phyloP scores from a whole-genome alignment of 2,888 invertebrate genomes.

The Melieria crassipennis region DNA sequence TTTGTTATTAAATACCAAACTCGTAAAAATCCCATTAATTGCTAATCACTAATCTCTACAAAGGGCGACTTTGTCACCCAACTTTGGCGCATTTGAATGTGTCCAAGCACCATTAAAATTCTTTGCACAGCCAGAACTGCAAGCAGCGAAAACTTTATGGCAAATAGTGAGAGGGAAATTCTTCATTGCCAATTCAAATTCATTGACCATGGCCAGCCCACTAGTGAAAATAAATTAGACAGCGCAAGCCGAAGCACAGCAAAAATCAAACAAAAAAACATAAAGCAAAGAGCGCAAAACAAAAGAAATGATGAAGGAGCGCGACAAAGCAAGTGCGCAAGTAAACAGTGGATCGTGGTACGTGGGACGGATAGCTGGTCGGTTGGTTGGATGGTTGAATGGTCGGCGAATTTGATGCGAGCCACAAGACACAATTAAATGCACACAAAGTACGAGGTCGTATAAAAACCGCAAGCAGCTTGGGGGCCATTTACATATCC shows the following conservation, averaged over 20 bases:
- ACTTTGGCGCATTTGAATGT: too few relatives aligned
- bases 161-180: conserved; percentile 10
- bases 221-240: background rate
- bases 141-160: background rate
- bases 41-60: too few relatives aligned
- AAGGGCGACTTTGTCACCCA: too few relatives aligned
- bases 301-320: conserved; percentile 34
- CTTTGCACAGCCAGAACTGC: background rate
- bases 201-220: conserved; percentile 9
- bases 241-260: conserved; percentile 26
- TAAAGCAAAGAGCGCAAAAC: conserved; percentile 24
- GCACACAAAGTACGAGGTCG: conserved; percentile 57
- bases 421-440: conserved; percentile 43
- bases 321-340: conserved; percentile 18
- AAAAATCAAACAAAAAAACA: conserved; percentile 10
- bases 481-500: conserved; percentile 61
- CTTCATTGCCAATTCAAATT: conserved; percentile 10
- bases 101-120: background rate
- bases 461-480: conserved; percentile 63
- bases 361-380: too few relatives aligned
- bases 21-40: too few relatives aligned
- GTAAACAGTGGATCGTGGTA: background rate
- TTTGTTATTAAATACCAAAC: too few relatives aligned
- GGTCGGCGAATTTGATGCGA: conserved; percentile 39
- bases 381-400: too few relatives aligned